These are phyloP conservation scores for Drosophila rellima DNA, from an alignment of 2,888 invertebrate genomes.

Conservation along the genomic window DNA sequence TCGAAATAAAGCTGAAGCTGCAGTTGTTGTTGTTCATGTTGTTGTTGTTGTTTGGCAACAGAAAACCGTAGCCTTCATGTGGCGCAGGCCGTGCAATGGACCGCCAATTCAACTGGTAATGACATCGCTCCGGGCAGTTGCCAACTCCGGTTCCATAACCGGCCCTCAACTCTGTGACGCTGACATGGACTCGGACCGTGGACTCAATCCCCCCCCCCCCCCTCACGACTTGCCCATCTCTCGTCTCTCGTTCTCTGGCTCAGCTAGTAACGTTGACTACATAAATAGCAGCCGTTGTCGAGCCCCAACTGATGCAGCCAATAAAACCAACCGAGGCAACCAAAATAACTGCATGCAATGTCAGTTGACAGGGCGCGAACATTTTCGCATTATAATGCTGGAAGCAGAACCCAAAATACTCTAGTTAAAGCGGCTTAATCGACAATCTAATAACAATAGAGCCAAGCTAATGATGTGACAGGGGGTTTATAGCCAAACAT, in stretches of 20 bases:
- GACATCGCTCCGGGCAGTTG: conserved; percentile 53
- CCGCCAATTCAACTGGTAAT: conserved; percentile 61
- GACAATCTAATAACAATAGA: background rate
- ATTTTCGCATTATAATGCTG: conserved; percentile 21
- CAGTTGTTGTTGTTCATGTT: conserved; percentile 19
- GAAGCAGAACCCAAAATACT: conserved; percentile 24
- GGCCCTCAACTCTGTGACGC: conserved; percentile 26
- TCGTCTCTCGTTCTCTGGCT: background rate
- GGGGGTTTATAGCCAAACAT: background rate
- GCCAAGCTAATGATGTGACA: background rate
- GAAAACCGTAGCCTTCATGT: conserved; percentile 15
- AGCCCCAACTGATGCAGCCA: conserved; percentile 47
- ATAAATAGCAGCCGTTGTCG: conserved; percentile 67
- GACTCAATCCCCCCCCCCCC: background rate
- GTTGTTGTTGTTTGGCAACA: conserved; percentile 5
- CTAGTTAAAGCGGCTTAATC: conserved; percentile 12
- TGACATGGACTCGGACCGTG: conserved; percentile 15
- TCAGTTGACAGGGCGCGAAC: conserved; percentile 33
- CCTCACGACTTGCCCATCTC: background rate
- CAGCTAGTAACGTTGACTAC: conserved; percentile 47
- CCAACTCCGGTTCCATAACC: conserved; percentile 33
- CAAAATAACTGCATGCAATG: conserved; percentile 50
- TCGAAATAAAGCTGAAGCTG: conserved; percentile 61
- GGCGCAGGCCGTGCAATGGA: conserved; percentile 43
- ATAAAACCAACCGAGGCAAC: conserved; percentile 74